Percentiles rank a stretch among this genome's conserved stretches.
phyloP scores from a whole-genome alignment of 2,113 vertebrate genomes.

The Lethenteron reissneri region DNA sequence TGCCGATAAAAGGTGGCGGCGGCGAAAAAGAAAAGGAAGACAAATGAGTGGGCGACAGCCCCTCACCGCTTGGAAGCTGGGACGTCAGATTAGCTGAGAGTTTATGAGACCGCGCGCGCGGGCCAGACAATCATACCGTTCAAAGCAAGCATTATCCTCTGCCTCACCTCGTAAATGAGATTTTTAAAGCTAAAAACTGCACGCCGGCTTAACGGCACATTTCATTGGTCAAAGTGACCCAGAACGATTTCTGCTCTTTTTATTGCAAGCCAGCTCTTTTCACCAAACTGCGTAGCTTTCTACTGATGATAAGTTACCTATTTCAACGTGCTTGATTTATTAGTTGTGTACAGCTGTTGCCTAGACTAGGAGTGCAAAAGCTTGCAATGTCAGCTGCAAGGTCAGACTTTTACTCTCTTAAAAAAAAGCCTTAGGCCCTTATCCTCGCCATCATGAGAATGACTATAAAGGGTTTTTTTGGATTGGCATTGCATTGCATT shows the following conservation, averaged over 20 bases:
- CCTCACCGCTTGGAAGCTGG: neutral
- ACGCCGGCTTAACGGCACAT: neutral
- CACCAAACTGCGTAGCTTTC: neutral
- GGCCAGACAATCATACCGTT: neutral
- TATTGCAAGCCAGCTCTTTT: constrained; percentile 2
- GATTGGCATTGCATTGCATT: constrained; percentile 25
- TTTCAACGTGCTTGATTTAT: constrained; percentile 90
- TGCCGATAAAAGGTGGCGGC: too few species aligned
- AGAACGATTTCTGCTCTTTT: neutral
- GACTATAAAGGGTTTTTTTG: constrained; percentile 22
- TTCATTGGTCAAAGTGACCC: constrained; percentile 4
- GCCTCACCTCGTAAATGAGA: neutral
- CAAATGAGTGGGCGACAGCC: too few species aligned
- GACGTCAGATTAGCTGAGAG: neutral
- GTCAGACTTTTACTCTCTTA: constrained; percentile 68
- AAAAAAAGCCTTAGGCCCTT: constrained; percentile 33
- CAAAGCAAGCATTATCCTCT: neutral
- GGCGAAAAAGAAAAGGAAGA: too few species aligned
- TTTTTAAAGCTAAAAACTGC: constrained; percentile 4
- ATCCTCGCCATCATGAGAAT: constrained; percentile 34
- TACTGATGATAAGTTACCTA: neutral
- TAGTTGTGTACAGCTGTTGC: constrained; percentile 55
- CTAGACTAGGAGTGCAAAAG: constrained; percentile 99
- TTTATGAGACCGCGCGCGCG: constrained; percentile 2
- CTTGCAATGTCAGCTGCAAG: constrained; percentile 98